Evolutionary conservation across 2,113 vertebrate species (phyloP).

Genomic region (Cephalopterus ornatus): DNA sequence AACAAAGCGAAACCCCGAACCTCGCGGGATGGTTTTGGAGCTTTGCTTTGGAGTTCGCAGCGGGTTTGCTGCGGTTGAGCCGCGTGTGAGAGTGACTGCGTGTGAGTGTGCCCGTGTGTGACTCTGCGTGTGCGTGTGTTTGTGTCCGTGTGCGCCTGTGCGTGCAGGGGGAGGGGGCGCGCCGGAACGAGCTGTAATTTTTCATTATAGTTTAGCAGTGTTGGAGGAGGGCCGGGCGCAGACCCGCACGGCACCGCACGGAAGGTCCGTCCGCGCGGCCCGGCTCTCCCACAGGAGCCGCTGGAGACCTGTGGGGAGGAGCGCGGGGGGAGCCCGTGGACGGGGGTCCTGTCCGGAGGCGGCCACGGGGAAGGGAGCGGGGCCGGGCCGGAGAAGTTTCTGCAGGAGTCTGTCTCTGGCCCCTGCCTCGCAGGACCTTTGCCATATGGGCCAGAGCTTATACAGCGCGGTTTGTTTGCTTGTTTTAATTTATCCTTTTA

Average conservation of each 20-base stretch:
- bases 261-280: background rate
- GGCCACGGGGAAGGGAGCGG: background rate
- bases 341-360: background rate
- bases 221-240: background rate
- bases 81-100: background rate
- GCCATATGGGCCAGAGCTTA: background rate
- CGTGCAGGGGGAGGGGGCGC: background rate
- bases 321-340: background rate
- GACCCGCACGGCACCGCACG: background rate
- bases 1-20: background rate
- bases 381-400: background rate
- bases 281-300: background rate
- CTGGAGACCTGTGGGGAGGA: background rate
- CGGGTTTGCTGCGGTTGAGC: background rate
- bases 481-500: background rate
- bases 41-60: background rate
- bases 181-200: background rate
- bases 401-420: background rate
- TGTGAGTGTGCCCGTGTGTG: background rate
- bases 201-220: background rate
- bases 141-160: conserved; percentile 12
- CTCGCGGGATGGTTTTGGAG: background rate
- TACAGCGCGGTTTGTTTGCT: background rate
- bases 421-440: background rate
- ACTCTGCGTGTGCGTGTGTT: background rate